Evolutionary conservation across 2,797 vertebrate species (phyloP), one percentile per base, ranked within the genome.

Genomic region (Sciurus carolinensis): DNA sequence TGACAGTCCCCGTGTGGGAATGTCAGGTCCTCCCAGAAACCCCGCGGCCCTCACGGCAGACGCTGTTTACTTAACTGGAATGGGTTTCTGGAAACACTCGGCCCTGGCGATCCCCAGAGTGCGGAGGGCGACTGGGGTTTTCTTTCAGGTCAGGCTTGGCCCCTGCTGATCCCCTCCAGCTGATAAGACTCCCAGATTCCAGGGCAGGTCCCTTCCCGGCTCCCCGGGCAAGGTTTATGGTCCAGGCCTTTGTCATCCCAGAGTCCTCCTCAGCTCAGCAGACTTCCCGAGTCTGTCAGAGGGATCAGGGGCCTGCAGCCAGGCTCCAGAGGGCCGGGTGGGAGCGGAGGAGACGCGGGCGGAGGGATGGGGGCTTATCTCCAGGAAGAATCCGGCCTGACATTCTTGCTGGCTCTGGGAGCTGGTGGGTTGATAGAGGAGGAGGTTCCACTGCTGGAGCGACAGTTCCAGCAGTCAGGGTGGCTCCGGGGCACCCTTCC

Each of bases 61-160:
- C 59, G 54, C 72, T 96, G n/a, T 97, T 98, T 96, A 96, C 93
- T 96, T 92, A 93, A 95, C 93, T 94, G 95, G 87, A 81, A 52
- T 14, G 18, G 87, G 95, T 96, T 95, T 93, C 64, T 93, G 96
- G 81, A 96, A 95, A 85, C 87, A 86, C 81, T 62, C 59, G 71
- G 85, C 59, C 82, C 90, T 24, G 79, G 76, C 71, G 59, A 42
- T 87, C 50, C 87, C 93, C 81, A 8, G 72, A 73, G 39, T 9
- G 66, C 7, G 75, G 81, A 33, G 57, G 66, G 94, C 50, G 57
- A 64, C 88, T 87, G 73, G 77, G 76, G 77, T 76, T 97, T 66
- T 90, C 89, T 85, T 30, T 57, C 39, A 36, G 92, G 72, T 84
- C 95, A 79, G 94, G 62, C 67, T 36, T 1, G 15, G 75, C 85